These are phyloP conservation scores for Spodoptera exigua DNA, from an alignment of 2,888 invertebrate species.

Conservation along the genomic window DNA sequence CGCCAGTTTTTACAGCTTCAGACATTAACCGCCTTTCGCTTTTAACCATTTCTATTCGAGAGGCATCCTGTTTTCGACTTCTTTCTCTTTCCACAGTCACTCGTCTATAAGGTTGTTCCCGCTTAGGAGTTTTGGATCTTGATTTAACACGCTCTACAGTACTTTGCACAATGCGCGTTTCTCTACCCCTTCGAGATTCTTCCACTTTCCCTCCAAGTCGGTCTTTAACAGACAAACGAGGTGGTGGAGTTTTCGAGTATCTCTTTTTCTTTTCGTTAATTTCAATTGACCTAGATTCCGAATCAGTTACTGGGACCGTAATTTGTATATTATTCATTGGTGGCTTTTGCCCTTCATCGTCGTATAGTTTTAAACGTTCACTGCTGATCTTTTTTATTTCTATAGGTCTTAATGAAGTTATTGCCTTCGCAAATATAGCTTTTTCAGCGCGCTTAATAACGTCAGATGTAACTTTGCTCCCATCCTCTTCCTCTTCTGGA, in stretches of 20 bases:
- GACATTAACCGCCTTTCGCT: conserved; percentile 69
- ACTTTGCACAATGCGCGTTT: conserved; percentile 88
- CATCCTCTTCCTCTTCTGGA: conserved; percentile 87
- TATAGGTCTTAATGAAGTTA: conserved; percentile 93
- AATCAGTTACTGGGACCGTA: conserved; percentile 85
- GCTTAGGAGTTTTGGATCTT: conserved; percentile 86
- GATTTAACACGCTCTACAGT: conserved; percentile 89
- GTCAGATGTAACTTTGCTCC: conserved; percentile 94
- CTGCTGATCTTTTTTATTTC: conserved; percentile 93
- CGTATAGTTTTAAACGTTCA: conserved; percentile 91
- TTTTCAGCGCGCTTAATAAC: conserved; percentile 97
- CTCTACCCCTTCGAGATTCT: conserved; percentile 86
- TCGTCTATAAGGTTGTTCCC: conserved; percentile 83
- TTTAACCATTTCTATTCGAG: conserved; percentile 69
- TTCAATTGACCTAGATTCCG: conserved; percentile 84
- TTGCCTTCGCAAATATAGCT: conserved; percentile 96
- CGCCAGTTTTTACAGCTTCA: conserved; percentile 69
- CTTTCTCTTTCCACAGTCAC: conserved; percentile 86
- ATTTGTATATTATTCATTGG: conserved; percentile 87
- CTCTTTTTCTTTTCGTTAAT: conserved; percentile 81
- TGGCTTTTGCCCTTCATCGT: conserved; percentile 83
- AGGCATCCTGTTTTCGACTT: conserved; percentile 76
- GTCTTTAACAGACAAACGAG: conserved; percentile 93
- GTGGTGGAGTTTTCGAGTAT: conserved; percentile 88
- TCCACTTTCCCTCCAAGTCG: conserved; percentile 94